These are phyloP conservation scores for Euglossa dilemma DNA, from an alignment of 1,140 invertebrate species.

Conservation along the genomic window DNA sequence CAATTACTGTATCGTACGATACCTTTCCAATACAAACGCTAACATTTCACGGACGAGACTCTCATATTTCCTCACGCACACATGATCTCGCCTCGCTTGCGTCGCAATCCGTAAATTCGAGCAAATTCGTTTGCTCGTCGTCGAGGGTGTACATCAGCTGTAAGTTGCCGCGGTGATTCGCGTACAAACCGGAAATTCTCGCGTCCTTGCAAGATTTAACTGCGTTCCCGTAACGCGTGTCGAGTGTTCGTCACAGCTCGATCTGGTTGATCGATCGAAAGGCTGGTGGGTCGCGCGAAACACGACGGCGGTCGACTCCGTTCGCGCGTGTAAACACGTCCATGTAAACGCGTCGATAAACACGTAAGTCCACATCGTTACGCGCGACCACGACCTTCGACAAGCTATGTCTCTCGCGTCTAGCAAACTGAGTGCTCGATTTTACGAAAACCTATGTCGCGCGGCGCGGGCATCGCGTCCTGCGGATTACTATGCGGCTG, in stretches of 20 bases:
- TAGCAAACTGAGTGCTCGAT: conserved; percentile 58
- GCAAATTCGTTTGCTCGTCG: neutral
- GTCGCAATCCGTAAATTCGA: neutral
- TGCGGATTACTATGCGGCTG: conserved; percentile 47
- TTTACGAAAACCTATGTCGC: conserved; percentile 60
- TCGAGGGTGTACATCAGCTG: too few relatives aligned
- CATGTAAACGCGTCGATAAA: conserved; percentile 68
- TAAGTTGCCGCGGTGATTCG: neutral
- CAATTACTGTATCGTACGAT: too few relatives aligned
- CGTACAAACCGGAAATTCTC: conserved; percentile 19
- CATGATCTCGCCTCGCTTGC: too few relatives aligned
- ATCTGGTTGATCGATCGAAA: conserved; percentile 39
- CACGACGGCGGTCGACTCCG: conserved; percentile 9
- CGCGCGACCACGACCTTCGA: conserved; percentile 59
- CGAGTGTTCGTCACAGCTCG: conserved; percentile 1
- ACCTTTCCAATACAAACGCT: too few relatives aligned
- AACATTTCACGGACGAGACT: too few relatives aligned
- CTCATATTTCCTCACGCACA: too few relatives aligned
- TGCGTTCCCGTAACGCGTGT: neutral
- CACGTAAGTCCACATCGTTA: conserved; percentile 71
- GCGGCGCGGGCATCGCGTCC: conserved; percentile 25
- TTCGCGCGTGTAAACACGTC: conserved; percentile 57
- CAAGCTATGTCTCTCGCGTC: conserved; percentile 57
- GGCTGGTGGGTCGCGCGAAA: conserved; percentile 31
- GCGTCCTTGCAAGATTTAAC: conserved; percentile 54